Evolutionary conservation across 2,888 invertebrate genomes (phyloP).

Genomic region (Byasa hedistus): DNA sequence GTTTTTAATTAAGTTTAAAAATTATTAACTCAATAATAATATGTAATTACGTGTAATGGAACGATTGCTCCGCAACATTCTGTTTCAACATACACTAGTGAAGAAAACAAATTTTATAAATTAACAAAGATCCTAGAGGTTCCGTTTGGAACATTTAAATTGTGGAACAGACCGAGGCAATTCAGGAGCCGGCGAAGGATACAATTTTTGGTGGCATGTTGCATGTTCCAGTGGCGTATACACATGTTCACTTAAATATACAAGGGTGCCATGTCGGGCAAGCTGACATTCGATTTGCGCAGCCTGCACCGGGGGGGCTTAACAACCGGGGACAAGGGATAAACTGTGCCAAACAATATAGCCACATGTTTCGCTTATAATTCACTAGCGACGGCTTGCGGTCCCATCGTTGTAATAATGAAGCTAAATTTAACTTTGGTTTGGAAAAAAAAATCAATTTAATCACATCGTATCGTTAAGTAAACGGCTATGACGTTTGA

Average conservation of each 20-base stretch:
- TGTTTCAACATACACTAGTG: too few relatives aligned
- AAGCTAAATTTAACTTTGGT: not conserved
- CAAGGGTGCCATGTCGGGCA: slow-evolving; percentile 27
- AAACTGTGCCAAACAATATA: slow-evolving; percentile 26
- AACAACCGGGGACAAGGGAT: slow-evolving; percentile 23
- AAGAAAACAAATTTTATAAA: too few relatives aligned
- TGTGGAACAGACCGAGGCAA: not conserved
- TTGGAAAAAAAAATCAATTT: not conserved
- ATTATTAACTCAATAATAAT: too few relatives aligned
- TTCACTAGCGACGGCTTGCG: slow-evolving; percentile 4
- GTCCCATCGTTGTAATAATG: not conserved
- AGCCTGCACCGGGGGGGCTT: slow-evolving; percentile 20
- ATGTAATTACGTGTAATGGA: too few relatives aligned
- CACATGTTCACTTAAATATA: slow-evolving; percentile 27
- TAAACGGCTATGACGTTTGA: too few relatives aligned
- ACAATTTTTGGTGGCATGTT: slow-evolving; percentile 21
- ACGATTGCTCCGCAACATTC: too few relatives aligned
- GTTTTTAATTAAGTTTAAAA: too few relatives aligned
- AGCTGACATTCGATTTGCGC: slow-evolving; percentile 28
- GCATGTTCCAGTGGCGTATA: slow-evolving; percentile 20
- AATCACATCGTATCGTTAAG: not conserved
- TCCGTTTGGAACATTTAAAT: not conserved
- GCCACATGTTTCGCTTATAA: slow-evolving; percentile 27
- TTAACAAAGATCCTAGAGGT: too few relatives aligned
- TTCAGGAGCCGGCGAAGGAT: not conserved